Evolutionary conservation across 2,888 invertebrate species (phyloP).

Genomic region (Amiota minor): DNA sequence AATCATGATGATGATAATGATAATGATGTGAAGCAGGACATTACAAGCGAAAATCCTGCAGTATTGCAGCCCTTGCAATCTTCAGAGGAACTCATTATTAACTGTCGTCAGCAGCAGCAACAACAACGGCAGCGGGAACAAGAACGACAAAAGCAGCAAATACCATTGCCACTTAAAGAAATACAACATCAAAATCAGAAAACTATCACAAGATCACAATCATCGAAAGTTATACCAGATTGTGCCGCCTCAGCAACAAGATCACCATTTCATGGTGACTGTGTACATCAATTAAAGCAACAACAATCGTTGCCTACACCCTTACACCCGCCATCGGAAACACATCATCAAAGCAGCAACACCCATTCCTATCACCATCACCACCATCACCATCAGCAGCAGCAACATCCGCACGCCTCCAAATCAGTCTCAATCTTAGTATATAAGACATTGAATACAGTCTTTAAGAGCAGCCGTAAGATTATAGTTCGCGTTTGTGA

Average conservation of each 20-base stretch:
- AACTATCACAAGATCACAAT: conserved; percentile 69
- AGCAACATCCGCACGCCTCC: conserved; percentile 60
- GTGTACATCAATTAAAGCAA: conserved; percentile 65
- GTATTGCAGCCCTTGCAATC: conserved; percentile 53
- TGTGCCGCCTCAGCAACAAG: conserved; percentile 39
- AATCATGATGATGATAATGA: not conserved
- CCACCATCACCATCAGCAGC: conserved; percentile 45
- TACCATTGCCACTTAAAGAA: conserved; percentile 36
- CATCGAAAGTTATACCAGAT: conserved; percentile 63
- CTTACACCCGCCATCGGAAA: conserved; percentile 50
- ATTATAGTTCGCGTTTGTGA: conserved; percentile 74
- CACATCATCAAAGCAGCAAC: conserved; percentile 35
- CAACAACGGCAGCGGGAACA: conserved; percentile 27
- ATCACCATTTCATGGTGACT: conserved; percentile 38
- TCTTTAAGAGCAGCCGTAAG: conserved; percentile 74
- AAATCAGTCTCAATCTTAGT: conserved; percentile 73
- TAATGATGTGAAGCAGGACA: conserved; percentile 55
- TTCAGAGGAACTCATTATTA: conserved; percentile 65
- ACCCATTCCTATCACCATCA: conserved; percentile 47
- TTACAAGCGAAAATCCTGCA: conserved; percentile 60
- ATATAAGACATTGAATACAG: conserved; percentile 73
- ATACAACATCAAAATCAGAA: conserved; percentile 52
- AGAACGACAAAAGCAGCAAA: conserved; percentile 44
- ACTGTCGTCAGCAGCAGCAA: conserved; percentile 51
- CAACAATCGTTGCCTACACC: conserved; percentile 68